Conservation (phyloP, 37 sponge, comb jelly and placozoan species). For the Agelas oroides region DNA sequence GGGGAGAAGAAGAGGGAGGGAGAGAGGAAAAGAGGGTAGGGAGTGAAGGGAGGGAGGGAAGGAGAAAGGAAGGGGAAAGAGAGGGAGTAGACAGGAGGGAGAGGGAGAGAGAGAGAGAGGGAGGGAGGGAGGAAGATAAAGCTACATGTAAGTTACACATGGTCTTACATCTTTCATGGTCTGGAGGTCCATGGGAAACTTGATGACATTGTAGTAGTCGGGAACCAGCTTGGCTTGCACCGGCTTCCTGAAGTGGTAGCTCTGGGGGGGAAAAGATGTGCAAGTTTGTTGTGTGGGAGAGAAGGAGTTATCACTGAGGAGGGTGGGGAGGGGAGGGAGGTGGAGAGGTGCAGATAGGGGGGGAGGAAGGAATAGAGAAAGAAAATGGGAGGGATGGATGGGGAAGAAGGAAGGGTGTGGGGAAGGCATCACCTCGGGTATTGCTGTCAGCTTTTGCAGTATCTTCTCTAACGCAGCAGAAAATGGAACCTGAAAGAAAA, state of each 20-base stretch:
- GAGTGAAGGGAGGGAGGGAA: neutral
- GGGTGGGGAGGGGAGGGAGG: too few species aligned
- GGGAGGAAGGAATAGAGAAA: too few species aligned
- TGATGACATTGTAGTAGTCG: constrained; percentile 94
- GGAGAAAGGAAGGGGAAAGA: neutral
- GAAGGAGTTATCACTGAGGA: too few species aligned
- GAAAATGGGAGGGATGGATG: too few species aligned
- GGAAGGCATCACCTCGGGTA: constrained; percentile 69
- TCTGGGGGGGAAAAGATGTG: constrained; percentile 60
- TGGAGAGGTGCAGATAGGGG: too few species aligned
- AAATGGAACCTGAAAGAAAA: constrained; percentile 68
- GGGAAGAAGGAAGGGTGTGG: too few species aligned
- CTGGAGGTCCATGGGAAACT: constrained; percentile 98
- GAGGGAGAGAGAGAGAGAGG: neutral
- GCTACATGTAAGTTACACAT: neutral
- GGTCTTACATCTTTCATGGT: constrained; percentile 87
- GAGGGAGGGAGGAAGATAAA: too few species aligned
- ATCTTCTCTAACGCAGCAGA: constrained; percentile 73
- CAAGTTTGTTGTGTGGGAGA: too few species aligned
- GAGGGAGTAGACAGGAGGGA: neutral
- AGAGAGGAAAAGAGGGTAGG: neutral
- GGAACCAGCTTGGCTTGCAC: constrained; percentile 90
- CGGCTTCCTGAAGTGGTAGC: constrained; percentile 87
- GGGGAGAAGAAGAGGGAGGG: neutral
- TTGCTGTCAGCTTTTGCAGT: constrained; percentile 47